phyloP scores from a whole-genome alignment of 2,113 vertebrate species.

The Hyperopisus bebe region DNA sequence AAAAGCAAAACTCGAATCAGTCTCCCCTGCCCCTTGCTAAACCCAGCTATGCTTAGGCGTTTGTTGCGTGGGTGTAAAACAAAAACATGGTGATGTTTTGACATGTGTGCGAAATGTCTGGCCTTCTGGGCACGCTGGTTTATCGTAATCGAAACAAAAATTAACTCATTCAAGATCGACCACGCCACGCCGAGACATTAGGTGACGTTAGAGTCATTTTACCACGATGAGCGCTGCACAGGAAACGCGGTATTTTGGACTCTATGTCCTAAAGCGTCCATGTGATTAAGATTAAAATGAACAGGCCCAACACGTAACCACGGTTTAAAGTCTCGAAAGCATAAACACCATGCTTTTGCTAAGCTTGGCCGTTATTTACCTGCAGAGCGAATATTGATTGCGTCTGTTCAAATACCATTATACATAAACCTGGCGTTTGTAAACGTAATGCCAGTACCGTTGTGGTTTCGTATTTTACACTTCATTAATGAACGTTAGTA shows the following conservation, averaged over 20 bases:
- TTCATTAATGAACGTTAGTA: not conserved
- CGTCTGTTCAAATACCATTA: not conserved
- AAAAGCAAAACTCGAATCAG: not conserved
- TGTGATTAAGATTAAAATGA: not conserved
- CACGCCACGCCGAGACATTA: not conserved
- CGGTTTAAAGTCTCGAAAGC: not conserved
- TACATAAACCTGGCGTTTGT: not conserved
- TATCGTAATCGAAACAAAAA: not conserved
- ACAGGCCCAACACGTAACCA: not conserved
- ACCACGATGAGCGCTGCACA: not conserved
- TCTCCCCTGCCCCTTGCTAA: not conserved
- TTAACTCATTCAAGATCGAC: not conserved
- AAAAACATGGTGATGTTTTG: not conserved
- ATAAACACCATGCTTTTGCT: not conserved
- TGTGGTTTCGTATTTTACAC: not conserved
- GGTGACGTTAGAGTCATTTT: not conserved
- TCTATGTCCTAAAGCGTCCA: not conserved
- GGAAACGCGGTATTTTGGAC: not conserved
- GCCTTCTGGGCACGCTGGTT: not conserved
- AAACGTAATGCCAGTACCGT: not conserved
- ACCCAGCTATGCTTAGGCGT: not conserved
- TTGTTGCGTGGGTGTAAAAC: not conserved
- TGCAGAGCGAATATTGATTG: not conserved
- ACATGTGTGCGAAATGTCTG: not conserved
- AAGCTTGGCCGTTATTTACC: not conserved